Base-by-base conservation (phyloP, 2,797 vertebrate species). In the Zenarchopterus dispar region DNA sequence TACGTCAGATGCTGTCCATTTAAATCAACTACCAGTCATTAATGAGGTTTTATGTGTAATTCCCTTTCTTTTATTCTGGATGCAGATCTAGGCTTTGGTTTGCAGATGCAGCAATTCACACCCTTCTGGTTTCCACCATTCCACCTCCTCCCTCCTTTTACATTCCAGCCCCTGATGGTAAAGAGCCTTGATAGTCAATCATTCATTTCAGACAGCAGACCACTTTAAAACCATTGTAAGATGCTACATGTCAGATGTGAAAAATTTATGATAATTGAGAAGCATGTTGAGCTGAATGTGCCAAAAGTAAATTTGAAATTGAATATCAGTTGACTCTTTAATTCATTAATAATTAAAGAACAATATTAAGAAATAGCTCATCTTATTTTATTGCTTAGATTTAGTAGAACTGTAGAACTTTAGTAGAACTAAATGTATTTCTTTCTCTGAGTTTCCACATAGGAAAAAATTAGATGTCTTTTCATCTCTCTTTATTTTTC, bases 311-410 rank as follows among this genome's bases (percentile, higher is more conserved):
- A 28, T 28, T 28, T 28, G 5, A 28, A 28, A 1, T 28, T 28
- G 28, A 28, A 28, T 28, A 28, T 28, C 28, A 28, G 28, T 28
- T 6, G 28, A 28, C 28, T 28, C 3, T 28, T 28, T 28, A 6
- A 28, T 22, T 42, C 17, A 42, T 42, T 15, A 15, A 15, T 16
- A 4, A 42, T 17, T 42, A 42, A 17, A 17, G 17, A 17, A 15
- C 41, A 42, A 16, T 15, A 16, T 42, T 17, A 15, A 42, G 41
- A 42, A 42, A 42, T 42, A 42, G 17, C 6, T 42, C 53, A 54
- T 73, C 50, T 62, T 42, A 62, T 47, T 60, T 47, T n/a, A 47
- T 70, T 49, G 39, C 56, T 66, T 56, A 65, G 17, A 17, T 58
- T 28, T 21, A 50, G 39, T 36, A 64, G 71, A 63, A 55, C 24